Evolutionary conservation across 2,888 invertebrate species (phyloP), one percentile per base, ranked within the genome.

Genomic region (Punctoribates punctum): DNA sequence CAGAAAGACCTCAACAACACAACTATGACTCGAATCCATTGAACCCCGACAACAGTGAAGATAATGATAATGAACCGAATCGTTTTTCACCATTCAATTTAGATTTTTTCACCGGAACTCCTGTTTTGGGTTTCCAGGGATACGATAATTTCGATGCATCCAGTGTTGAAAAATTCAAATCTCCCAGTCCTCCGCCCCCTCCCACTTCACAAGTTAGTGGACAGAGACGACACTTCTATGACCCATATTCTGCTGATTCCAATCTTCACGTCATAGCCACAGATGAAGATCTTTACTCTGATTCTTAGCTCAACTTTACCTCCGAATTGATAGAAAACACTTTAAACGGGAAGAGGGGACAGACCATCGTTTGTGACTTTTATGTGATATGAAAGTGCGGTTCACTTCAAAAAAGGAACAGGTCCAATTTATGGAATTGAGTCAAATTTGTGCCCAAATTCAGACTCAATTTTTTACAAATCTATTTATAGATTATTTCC

Each of bases 41-140:
- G 2, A 62, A 62, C 15, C 1, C 3, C 9, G 46, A 72, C 1
- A 6, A 27, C 15, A 38, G 42, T 11, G 38, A 25, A 25, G 73
- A 76, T 15, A 42, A 62, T 1, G 76, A 76, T 29, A 60, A 25
- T 25, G 62, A 62, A 27, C 29, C 62, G 25, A 29, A 62, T 17
- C 62, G 25, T 25, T 62, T 62, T 25, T 8, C 25, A 29, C 62
- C 62, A 27, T 62, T 62, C 15, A 62, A 62, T 62, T 27, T 62
- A 11, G 62, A 62, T 29, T 62, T 62, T n/a, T 62, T 62, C 25
- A 57, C 73, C 8, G 51, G 48, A 8, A 73, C 15, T 54, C 70
- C 75, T n/a, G 54, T 76, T 9, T 29, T 76, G n/a, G 76, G 76
- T 27, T 76, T 76, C n/a, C 76, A 76, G 48, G 76, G 76, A 23